Base-by-base conservation (phyloP, 2,797 vertebrate genomes). In the Heterohyrax brucei region DNA sequence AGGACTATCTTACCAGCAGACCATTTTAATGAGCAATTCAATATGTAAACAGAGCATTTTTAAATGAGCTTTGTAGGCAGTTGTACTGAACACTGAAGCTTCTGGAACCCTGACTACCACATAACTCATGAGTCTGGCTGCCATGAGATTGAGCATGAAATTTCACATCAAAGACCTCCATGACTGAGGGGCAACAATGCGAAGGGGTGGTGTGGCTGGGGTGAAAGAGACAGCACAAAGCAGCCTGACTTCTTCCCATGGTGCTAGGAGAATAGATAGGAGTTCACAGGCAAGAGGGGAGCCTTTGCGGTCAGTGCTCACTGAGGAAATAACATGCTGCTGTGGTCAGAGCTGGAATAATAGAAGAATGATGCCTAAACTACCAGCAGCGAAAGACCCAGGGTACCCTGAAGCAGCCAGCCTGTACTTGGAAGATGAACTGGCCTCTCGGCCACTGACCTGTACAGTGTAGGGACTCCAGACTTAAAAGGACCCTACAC, bases 91-190 rank as follows among this genome's bases (percentile, higher is more conserved):
- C 68, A 39, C 66, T 75, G 68, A 46, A 81, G 66, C 84, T 53
- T 89, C 48, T 92, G 75, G 73, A 94, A 79, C 81, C 64, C 70
- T 39, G 26, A 86, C 18, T 28, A 39, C 39, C 1, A 0, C 59
- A 73, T 96, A 96, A 94, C 81, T 96, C 97, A 93, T 53, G 82
- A 56, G 3, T 72, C 78, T 96, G 90, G 89, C 84, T 92, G 81
- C 94, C 87, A 73, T 80, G 94, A 95, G 91, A 95, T 33, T 95
- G 77, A 96, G 78, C 89, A 86, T 94, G 93, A 97, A 95, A 95
- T 94, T 95, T 95, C 79, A 84, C 76, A 95, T 95, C 94, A 95
- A 96, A 96, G 89, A 93, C 92, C 64, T 94, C 90, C 86, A 61
- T 61, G 90, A 46, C 50, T 81, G 66, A 96, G 68, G 22, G 93